Conservation (phyloP, 2,888 invertebrate genomes). For the Hirtodrosophila histrioides region DNA sequence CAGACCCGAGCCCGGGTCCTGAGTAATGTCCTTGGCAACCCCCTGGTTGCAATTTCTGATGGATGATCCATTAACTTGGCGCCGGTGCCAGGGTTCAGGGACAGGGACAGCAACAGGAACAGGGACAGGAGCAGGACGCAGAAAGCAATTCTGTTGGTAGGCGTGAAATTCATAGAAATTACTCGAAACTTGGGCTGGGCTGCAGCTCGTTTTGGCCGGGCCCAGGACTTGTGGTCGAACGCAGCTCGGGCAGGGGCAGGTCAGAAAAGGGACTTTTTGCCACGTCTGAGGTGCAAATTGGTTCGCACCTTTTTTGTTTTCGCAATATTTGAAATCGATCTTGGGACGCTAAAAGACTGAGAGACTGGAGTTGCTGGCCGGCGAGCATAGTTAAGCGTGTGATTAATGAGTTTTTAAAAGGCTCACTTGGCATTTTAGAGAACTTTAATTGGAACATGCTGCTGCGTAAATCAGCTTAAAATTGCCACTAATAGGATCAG, state of each 20-base stretch:
- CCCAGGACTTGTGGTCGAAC: conserved; percentile 41
- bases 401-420: conserved; percentile 84
- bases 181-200: conserved; percentile 43
- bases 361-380: conserved; percentile 15
- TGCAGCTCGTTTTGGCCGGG: neutral
- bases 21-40: conserved; percentile 28
- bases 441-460: conserved; percentile 82
- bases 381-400: conserved; percentile 81
- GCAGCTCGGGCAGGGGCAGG: neutral
- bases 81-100: conserved; percentile 38
- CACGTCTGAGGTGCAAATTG: conserved; percentile 80
- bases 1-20: neutral
- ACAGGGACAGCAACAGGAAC: neutral
- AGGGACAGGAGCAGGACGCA: neutral
- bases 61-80: conserved; percentile 70
- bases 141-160: conserved; percentile 44
- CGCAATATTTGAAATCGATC: conserved; percentile 80
- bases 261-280: conserved; percentile 53
- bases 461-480: conserved; percentile 82
- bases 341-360: conserved; percentile 25
- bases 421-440: conserved; percentile 77
- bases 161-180: conserved; percentile 79
- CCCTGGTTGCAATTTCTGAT: conserved; percentile 31
- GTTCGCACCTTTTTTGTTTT: conserved; percentile 71
- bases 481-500: conserved; percentile 80